Evolutionary conservation across 2,888 invertebrate genomes (phyloP), one percentile per base, ranked within the genome.

Genomic region (Epirrita christyi): DNA sequence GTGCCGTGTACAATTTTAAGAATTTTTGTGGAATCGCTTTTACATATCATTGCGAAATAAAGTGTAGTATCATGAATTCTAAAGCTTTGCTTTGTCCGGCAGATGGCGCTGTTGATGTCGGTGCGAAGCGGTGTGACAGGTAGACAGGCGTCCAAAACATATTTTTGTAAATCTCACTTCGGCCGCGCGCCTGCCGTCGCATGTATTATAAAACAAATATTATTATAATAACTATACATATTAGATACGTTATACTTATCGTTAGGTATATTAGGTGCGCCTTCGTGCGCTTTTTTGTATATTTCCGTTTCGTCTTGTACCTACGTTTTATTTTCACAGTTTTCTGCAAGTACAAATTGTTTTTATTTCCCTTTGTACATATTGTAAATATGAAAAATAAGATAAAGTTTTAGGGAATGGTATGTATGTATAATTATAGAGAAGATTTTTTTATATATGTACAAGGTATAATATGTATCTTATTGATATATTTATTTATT

Each of bases 321-420:
- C 72, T 72, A 49, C 49, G 41, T 73, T 84, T 83, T 75, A 78
- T 83, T 86, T 82, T 87, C 84, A 88, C 87, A 80, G 81, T 88
- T 89, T 84, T 92, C 92, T 88, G 90, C 91, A 89, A 92, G 92
- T 92, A 92, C 92, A 92, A 92, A 92, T 90, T 91, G 89, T 92
- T 92, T 91, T 88, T 91, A 88, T 91, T 92, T 90, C 84, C 83
- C 86, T 81, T 73, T 93, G 92, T 92, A 92, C 85, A 92, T 92
- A 92, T 82, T 92, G 92, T 92, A 92, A 86, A 92, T 92, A 92
- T 75, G 76, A 81, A 79, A 78, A 74, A 82, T 82, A 80, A 80
- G 79, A 78, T 82, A 74, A 72, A 77, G 67, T 71, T 63, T 73
- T 86, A 85, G 82, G 80, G 74, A 76, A 76, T 77, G 62, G 78